phyloP scores from a whole-genome alignment of 1,140 invertebrate species.

The Achatina immaculata region DNA sequence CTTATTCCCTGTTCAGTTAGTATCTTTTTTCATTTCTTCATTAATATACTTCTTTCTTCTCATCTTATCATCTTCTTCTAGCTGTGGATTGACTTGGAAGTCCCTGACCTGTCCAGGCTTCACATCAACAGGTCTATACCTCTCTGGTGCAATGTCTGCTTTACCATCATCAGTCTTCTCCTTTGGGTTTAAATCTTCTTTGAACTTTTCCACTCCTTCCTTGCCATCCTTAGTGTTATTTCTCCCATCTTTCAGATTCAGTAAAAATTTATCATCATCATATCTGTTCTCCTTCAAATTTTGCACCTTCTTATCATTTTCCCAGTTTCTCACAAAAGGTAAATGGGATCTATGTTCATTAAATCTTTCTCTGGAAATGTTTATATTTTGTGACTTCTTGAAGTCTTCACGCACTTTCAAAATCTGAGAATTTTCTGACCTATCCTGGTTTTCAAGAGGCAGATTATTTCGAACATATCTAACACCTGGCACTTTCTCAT shows the following conservation, averaged over 20 bases:
- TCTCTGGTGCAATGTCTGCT: neutral
- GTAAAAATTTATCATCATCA: neutral
- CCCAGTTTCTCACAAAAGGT: neutral
- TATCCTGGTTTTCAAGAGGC: neutral
- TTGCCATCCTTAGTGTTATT: neutral
- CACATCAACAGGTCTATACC: neutral
- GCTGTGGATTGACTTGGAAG: neutral
- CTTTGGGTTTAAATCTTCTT: neutral
- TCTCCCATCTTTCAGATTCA: neutral
- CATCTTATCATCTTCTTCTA: conserved; percentile 3
- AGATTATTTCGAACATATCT: neutral
- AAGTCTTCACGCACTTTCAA: neutral
- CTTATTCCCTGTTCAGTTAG: neutral
- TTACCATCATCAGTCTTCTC: neutral
- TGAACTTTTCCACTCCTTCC: neutral
- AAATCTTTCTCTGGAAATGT: neutral
- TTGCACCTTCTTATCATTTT: neutral
- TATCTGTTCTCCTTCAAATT: neutral
- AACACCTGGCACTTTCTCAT: neutral
- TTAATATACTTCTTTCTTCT: conserved; percentile 3
- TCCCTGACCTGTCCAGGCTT: neutral
- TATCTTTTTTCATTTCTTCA: neutral
- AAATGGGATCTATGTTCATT: neutral
- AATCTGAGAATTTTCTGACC: neutral
- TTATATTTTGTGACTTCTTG: neutral